These are phyloP conservation scores for Buathra laborator DNA, from an alignment of 2,888 invertebrate genomes.

Conservation along the genomic window DNA sequence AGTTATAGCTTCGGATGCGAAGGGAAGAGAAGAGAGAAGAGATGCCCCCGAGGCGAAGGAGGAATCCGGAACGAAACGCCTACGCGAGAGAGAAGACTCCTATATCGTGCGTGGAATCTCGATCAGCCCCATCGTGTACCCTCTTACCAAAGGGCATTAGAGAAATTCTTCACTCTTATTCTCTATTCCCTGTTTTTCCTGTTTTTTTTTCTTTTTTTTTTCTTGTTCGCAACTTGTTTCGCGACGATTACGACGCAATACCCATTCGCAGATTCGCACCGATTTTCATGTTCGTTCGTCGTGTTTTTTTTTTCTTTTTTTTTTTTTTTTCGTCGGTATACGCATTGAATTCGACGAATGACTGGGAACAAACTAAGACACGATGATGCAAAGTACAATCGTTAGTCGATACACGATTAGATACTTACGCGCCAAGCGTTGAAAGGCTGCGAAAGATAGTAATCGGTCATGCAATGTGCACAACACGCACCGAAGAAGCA, in stretches of 20 bases:
- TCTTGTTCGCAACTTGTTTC: neutral
- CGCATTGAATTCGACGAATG: neutral
- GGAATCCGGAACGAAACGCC: slow-evolving; percentile 77
- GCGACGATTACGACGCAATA: no score
- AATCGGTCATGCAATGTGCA: slow-evolving; percentile 47
- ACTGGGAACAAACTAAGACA: neutral
- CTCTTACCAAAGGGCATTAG: slow-evolving; percentile 47
- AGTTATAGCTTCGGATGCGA: slow-evolving; percentile 9
- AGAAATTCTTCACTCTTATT: slow-evolving; percentile 31
- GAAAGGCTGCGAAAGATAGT: slow-evolving; percentile 14
- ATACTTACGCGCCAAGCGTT: slow-evolving; percentile 45
- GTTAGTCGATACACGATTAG: slow-evolving; percentile 60
- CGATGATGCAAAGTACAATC: slow-evolving; percentile 27
- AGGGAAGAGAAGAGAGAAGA: slow-evolving; percentile 40
- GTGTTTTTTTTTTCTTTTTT: neutral
- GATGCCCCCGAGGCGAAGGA: slow-evolving; percentile 57
- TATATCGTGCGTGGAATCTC: slow-evolving; percentile 72
- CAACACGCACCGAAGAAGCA: slow-evolving; percentile 42
- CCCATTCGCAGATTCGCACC: slow-evolving; percentile 25
- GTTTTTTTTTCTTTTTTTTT: slow-evolving; percentile 12
- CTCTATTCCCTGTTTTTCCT: slow-evolving; percentile 1
- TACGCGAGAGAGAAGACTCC: slow-evolving; percentile 62
- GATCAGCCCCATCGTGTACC: slow-evolving; percentile 67
- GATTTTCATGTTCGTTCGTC: slow-evolving; percentile 19
- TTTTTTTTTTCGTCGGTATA: neutral